Conservation (phyloP, 2,113 vertebrate species). For the Spheniscus mendiculus region DNA sequence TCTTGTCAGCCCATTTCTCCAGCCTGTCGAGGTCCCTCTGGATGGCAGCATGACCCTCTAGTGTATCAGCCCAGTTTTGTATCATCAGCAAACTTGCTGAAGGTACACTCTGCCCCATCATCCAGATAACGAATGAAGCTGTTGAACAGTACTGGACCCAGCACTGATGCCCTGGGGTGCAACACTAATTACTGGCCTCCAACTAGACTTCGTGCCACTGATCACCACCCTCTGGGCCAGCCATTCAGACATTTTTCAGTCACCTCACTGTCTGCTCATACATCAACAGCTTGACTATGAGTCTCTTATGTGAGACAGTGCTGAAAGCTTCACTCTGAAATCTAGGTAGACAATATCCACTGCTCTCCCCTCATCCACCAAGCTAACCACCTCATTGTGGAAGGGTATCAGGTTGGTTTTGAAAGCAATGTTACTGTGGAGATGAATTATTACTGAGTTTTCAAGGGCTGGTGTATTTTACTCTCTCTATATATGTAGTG, state of each 20-base stretch:
- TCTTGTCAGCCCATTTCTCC: not conserved
- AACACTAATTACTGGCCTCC: not conserved
- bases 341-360: not conserved
- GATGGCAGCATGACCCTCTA: not conserved
- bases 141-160: not conserved
- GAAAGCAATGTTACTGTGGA: not conserved
- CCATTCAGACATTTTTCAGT: not conserved
- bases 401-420: not conserved
- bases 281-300: not conserved
- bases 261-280: not conserved
- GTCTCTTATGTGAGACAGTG: not conserved
- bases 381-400: not conserved
- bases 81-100: not conserved
- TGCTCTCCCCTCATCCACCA: not conserved
- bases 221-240: not conserved
- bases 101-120: not conserved
- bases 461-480: constrained; percentile 3
- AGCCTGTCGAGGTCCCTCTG: not conserved
- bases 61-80: not conserved
- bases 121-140: not conserved
- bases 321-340: not conserved
- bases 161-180: not conserved
- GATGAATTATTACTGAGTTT: not conserved
- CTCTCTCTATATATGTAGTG: constrained; percentile 28
- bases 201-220: not conserved